Evolutionary conservation across 2,113 vertebrate species (phyloP), one percentile per base, ranked within the genome.

Genomic region (Aldabrachelys gigantea): DNA sequence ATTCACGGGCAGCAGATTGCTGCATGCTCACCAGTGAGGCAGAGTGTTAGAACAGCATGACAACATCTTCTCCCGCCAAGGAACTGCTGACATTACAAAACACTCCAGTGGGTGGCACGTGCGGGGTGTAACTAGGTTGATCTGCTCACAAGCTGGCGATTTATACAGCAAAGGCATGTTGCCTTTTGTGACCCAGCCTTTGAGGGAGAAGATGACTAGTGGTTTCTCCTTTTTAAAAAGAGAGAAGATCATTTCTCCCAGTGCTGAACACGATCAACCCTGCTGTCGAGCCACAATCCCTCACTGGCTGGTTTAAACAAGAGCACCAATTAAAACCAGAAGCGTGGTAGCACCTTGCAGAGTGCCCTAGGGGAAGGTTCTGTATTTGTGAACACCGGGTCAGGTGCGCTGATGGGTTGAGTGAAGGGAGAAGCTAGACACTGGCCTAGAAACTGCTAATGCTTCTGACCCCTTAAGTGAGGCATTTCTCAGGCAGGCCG

Each of bases 11-110:
- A 8, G 35, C 65, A 10, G 65, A n/a, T 38, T 5, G 35, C n/a
- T 47, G 47, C 47, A 10, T 3, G 47, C 65, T 72, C 35, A 19
- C 62, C 4, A 8, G 35, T 10, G n/a, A 38, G 65, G 19, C 65
- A 4, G 8, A 10, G 2, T 10, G 65, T 22, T 38, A 22, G 17
- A 72, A 10, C 17, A 19, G 3, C 0, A 8, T 5, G n/a, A 22
- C 65, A 72, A n/a, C 62, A 35, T 9, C 62, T 17, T 65, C 59
- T 35, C 12, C 59, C 14, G 16, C 14, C 5, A 17, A 10, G 59
- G 59, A 65, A 35, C 8, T 35, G 62, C 31, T 35, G 62, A n/a
- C 31, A 19, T 65, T 65, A 65, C 29, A 6, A 6, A 35, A 16
- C 29, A 62, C 29, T 31, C 65, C 21, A 69, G 65, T n/a, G 62